Base-by-base conservation (phyloP, 2,888 invertebrate species). In the Pandemis corylana region DNA sequence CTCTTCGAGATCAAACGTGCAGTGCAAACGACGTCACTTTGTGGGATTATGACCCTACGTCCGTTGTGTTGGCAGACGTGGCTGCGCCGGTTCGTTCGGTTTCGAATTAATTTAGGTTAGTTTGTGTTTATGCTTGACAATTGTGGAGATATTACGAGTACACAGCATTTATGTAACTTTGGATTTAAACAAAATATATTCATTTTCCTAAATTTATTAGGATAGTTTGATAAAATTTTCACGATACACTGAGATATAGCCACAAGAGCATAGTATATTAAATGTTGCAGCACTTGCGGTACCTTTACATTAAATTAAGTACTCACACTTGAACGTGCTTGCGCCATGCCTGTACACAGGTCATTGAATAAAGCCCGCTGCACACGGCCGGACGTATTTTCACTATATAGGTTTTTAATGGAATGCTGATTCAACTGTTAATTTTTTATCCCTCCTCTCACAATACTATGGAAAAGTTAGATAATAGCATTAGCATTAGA, bases 11-110 rank as follows among this genome's bases (percentile, higher is more conserved):
- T 74, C 74, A 74, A 74, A 74, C 63, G 59, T 70, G 74, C 74
- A 74, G 63, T 74, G 74, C 74, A 70, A 61, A 66, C 69, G 74
- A 74, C 74, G 59, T 67, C 41, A 65, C 74, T 74, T 74, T 74
- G 74, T 74, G 53, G 74, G 74, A 69, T 74, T 74, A 74, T 74
- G 74, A 51, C 74, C 74, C 74, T 74, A 69, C 65, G 74, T 66
- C 74, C 74, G 69, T 61, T 74, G 51, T 66, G 74, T 70, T 70
- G 74, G 69, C 65, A 69, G 65, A 68, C 72, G 67, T 63, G 46
- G 42, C 51, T 67, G 69, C 74, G 61, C 36, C 28, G 41, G 36
- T n/a, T n/a, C 12, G 41, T 64, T 46, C 67, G 68, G 49, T 68
- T 74, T 66, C 65, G 61, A 59, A 61, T 51, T 44, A 66, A 66